Evolutionary conservation across 37 sponge, comb jelly and placozoan genomes (phyloP).

Genomic region (Cliona cf. orientalis): DNA sequence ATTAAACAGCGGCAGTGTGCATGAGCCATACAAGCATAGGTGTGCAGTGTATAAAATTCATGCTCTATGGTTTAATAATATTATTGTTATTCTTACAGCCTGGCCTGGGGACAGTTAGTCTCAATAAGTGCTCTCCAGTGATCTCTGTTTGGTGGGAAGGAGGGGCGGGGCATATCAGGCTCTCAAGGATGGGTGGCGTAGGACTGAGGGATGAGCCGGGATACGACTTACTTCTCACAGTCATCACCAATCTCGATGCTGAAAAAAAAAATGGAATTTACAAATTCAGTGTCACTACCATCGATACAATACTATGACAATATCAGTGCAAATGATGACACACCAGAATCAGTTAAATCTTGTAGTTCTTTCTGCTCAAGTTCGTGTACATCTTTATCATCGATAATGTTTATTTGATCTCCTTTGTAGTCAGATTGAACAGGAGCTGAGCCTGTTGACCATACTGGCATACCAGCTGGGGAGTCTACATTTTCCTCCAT

Average conservation of each 20-base stretch:
- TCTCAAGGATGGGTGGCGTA: slow-evolving; percentile 41
- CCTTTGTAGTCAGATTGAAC: too few species aligned
- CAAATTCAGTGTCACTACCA: too few species aligned
- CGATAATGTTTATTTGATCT: slow-evolving; percentile 55
- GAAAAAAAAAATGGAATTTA: too few species aligned
- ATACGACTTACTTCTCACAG: too few species aligned
- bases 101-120: slow-evolving; percentile 63
- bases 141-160: slow-evolving; percentile 31
- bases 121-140: slow-evolving; percentile 28
- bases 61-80: neutral
- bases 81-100: slow-evolving; percentile 3
- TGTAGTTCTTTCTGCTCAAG: slow-evolving; percentile 33
- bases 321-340: slow-evolving; percentile 7
- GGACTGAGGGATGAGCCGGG: too few species aligned
- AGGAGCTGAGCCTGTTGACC: too few species aligned
- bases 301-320: slow-evolving; percentile 21
- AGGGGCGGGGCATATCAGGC: slow-evolving; percentile 74
- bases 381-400: slow-evolving; percentile 47
- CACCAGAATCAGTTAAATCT: neutral
- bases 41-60: neutral
- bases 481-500: too few species aligned
- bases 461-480: too few species aligned
- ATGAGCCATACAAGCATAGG: neutral
- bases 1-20: neutral
- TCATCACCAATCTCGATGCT: too few species aligned